Conservation (phyloP, 2,113 vertebrate genomes). For the Oryzias celebensis region DNA sequence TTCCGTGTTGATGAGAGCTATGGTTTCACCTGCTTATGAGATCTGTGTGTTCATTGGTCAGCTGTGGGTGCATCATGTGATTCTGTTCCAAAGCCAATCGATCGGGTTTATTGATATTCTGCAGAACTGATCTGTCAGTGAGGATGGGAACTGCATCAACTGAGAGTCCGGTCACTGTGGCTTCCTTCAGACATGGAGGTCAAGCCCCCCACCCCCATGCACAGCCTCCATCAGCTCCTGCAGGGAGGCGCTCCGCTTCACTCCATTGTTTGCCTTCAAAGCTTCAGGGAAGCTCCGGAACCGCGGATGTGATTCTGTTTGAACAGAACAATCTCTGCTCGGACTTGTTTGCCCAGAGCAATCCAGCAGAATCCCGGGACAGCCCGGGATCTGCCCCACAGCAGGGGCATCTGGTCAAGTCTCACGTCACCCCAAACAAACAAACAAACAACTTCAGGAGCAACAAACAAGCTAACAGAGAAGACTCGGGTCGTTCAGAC, state of each 20-base stretch:
- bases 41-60: too few species aligned
- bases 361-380: constrained; percentile 47
- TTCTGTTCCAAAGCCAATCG: constrained; percentile 11
- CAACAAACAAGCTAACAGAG: not conserved
- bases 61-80: not conserved
- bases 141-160: too few species aligned
- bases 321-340: constrained; percentile 72
- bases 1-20: too few species aligned
- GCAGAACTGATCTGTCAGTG: too few species aligned
- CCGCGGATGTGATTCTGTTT: constrained; percentile 60
- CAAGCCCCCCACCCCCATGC: not conserved
- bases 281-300: constrained; percentile 19
- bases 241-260: not conserved
- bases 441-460: not conserved
- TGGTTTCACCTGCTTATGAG: too few species aligned
- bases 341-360: constrained; percentile 62
- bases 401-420: not conserved
- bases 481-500: not conserved
- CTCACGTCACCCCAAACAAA: too few species aligned
- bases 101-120: constrained; percentile 2
- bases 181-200: not conserved
- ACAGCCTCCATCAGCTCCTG: not conserved
- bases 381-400: constrained; percentile 2
- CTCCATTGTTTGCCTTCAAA: constrained; percentile 58
- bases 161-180: constrained; percentile 10